Evolutionary conservation across 1,140 invertebrate genomes (phyloP), one percentile per base, ranked within the genome.

Genomic region (Adelges cooleyi): DNA sequence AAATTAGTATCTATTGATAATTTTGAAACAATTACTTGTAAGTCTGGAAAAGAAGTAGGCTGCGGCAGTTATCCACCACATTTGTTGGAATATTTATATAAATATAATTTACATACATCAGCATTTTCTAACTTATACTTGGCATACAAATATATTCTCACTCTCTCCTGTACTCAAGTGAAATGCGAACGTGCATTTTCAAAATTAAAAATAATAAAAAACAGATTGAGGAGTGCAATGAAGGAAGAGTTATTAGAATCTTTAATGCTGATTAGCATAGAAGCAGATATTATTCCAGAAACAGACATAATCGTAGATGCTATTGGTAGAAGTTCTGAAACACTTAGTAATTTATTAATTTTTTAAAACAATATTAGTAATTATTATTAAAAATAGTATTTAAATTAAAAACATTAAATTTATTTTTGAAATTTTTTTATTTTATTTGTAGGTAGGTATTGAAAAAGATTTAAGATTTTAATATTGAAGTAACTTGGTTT

Each of bases 171-270:
- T 13, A 65, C 46, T 22, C 46, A 65, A 49, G 46, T 65, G 17
- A 48, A 44, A 3, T 49, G 46, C 15, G 27, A 65, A 38, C 25
- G 46, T 23, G 33, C 23, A 27, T 65, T 65, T 33, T 65, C 46
- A 11, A 65, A 65, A 65, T 38, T 22, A 23, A 42, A 48, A 20
- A 48, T 29, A 29, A 65, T 65, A 49, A 48, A 65, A 65, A 50
- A 20, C 29, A 44, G 59, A 48, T 17, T 50, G 11, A 44, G 17
- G 8, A 65, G n/a, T 48, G 29, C 46, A 20, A 49, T 65, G 2
- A 33, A 29, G 25, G 8, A 65, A 36, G 6, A 65, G 6, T 48
- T 49, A 48, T 65, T 65, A 50, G 44, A 42, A 18, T 48, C 4
- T 50, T 65, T 50, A 48, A 65, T 65, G 44, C 10, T 50, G 5